A percentile compares a stretch with the other conserved stretches of the same genome.
Evolutionary conservation across 2,888 invertebrate genomes (phyloP).

Genomic region (Magallana nippona): DNA sequence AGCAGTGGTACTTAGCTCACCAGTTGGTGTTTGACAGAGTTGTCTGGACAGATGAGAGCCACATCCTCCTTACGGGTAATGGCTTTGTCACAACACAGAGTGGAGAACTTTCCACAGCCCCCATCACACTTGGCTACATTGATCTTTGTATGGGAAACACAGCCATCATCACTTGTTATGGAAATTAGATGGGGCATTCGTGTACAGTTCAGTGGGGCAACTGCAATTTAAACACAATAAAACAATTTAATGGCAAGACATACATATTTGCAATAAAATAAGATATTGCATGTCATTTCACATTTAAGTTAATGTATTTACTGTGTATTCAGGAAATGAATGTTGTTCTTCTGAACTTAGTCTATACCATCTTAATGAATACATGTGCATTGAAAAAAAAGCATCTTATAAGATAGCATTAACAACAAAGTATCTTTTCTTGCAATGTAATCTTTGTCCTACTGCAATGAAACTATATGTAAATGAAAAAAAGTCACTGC

Average conservation of each 20-base stretch:
- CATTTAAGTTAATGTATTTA: background rate
- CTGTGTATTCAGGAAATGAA: background rate
- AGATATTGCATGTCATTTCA: background rate
- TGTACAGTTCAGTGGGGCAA: conserved; percentile 53
- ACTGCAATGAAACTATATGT: no score
- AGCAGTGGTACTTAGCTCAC: background rate
- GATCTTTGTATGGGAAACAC: conserved; percentile 32
- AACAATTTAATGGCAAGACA: background rate
- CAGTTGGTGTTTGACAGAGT: conserved; percentile 12
- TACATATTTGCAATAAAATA: background rate
- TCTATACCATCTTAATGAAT: background rate
- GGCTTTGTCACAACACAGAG: conserved; percentile 47
- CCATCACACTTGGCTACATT: conserved; percentile 50
- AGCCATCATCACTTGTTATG: conserved; percentile 41
- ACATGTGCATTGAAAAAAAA: no score
- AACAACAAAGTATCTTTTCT: no score
- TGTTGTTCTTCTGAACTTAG: background rate
- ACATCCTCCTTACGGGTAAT: conserved; percentile 11
- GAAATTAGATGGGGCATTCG: conserved; percentile 44
- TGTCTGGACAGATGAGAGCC: conserved; percentile 10
- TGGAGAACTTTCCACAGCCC: conserved; percentile 48
- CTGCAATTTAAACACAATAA: conserved; percentile 37
- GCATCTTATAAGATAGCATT: no score
- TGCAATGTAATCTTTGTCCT: no score
- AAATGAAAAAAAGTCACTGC: no score